Evolutionary conservation across 2,888 invertebrate species (phyloP).

Genomic region (Philonicus albiceps): DNA sequence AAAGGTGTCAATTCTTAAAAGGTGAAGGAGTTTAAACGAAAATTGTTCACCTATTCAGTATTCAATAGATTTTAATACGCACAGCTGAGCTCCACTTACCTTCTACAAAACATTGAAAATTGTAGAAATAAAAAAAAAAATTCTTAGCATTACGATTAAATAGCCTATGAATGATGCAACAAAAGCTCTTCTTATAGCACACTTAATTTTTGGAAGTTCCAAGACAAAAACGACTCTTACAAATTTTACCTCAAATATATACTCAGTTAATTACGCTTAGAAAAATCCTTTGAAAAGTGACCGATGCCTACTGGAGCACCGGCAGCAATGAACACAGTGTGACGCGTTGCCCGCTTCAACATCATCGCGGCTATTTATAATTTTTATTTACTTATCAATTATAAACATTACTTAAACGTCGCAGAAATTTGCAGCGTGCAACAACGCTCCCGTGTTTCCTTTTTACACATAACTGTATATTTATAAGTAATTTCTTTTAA

Average conservation of each 20-base stretch:
- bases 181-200: conserved; percentile 27
- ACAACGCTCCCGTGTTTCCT: background rate
- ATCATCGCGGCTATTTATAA: background rate
- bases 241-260: conserved; percentile 13
- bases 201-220: conserved; percentile 16
- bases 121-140: background rate
- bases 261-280: background rate
- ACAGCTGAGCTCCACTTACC: background rate
- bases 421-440: background rate
- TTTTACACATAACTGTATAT: background rate
- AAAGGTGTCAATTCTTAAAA: background rate
- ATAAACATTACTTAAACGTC: background rate
- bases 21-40: background rate
- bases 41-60: background rate
- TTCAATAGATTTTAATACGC: background rate
- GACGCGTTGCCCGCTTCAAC: background rate
- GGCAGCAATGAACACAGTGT: background rate
- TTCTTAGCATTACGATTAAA: conserved; percentile 9
- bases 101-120: conserved; percentile 3
- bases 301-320: background rate
- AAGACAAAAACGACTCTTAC: background rate
- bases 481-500: conserved; percentile 2
- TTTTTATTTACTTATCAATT: conserved; percentile 12
- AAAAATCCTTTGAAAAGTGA: conserved; percentile 10
- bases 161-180: conserved; percentile 13